phyloP scores from a whole-genome alignment of 2,797 vertebrate genomes.

The Brotula barbata region DNA sequence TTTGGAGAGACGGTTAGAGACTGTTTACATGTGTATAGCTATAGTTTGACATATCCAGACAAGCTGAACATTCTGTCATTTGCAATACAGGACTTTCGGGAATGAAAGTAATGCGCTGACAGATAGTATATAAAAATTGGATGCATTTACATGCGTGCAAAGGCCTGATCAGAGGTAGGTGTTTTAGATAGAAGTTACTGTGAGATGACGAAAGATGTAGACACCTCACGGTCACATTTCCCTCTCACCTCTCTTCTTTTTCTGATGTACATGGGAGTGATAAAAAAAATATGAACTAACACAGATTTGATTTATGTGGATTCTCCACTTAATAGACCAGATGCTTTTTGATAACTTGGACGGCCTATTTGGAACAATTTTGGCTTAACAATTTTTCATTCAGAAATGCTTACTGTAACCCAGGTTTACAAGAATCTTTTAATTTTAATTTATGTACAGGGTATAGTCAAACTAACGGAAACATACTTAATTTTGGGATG shows the following conservation, averaged over 20 bases:
- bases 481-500: constrained; percentile 14
- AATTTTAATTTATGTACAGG: constrained; percentile 35
- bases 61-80: constrained; percentile 11
- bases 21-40: constrained; percentile 23
- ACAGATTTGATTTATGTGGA: neutral
- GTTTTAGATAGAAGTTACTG: neutral
- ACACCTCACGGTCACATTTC: neutral
- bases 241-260: constrained; percentile 17
- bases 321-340: constrained; percentile 7
- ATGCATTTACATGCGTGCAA: constrained; percentile 5
- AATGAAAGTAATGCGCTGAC: neutral
- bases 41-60: constrained; percentile 2
- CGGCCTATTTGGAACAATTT: constrained; percentile 51
- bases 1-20: constrained; percentile 12
- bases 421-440: constrained; percentile 54
- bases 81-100: neutral
- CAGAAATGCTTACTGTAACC: constrained; percentile 43
- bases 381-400: too few relatives aligned
- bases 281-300: constrained; percentile 9
- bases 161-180: constrained; percentile 6
- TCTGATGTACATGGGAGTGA: constrained; percentile 10
- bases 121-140: neutral
- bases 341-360: neutral
- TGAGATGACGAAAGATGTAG: constrained; percentile 6
- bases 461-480: constrained; percentile 51